Base-by-base conservation (phyloP, 2,113 vertebrate genomes). In the Mohoua ochrocephala region DNA sequence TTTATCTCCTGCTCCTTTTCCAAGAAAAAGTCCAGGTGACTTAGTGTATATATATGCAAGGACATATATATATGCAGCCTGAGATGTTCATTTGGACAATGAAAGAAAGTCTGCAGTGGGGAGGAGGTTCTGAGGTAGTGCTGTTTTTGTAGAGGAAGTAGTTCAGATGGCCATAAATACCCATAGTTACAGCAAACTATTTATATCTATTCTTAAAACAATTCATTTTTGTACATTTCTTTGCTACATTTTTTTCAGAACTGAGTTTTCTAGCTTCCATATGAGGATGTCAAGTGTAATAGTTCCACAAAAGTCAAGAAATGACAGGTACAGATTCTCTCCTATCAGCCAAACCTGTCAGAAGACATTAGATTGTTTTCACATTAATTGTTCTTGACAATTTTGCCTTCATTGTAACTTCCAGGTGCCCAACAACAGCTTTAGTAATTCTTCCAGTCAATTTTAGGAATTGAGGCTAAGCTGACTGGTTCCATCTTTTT, bases 281-380 rank as follows among this genome's bases (percentile, higher is more conserved):
- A 87, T 78, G 78, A 95, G 78, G 41, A 93, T 87, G 95, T 84
- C 92, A 96, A 77, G 14, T 63, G 42, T 44, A 89, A 95, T 52
- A 81, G 22, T 28, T 63, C 14, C 70, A 87, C 84, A 59, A 35
- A 87, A 97, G 64, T 87, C 70, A 87, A 87, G 73, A 75, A 47
- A 89, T 93, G 77, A 67, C 84, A 94, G 60, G 44, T 74, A 91
- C 84, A 31, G 15, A 82, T 91, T 68, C 81, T 78, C 33, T 78
- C 52, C 47, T 71, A 75, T 56, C 90, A 94, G 56, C 77, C 47
- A 89, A 24, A 33, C 11, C 37, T 87, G 77, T 91, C 84, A 81
- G 74, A 87, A 95, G 71, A 87, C 2, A 75, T 89, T 93, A 89
- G 39, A 82, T 47, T 84, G 23, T 64, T 89, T 95, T 86, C 56